Base-by-base conservation (phyloP, 2,888 invertebrate genomes). In the Griposia aprilina region DNA sequence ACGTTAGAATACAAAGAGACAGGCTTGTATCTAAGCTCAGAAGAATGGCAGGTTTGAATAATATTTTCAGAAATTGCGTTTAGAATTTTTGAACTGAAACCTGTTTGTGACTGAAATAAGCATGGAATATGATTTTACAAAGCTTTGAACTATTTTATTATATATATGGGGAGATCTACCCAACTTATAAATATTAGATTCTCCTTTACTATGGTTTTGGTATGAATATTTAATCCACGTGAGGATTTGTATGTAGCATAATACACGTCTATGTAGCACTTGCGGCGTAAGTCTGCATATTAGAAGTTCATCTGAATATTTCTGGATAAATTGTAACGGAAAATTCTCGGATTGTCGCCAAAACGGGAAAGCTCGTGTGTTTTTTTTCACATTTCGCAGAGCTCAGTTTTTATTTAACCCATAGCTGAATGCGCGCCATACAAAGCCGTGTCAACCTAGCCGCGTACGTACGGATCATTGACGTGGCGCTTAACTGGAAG, bases 361-460 rank as follows among this genome's bases (percentile, higher is more conserved):
- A 88, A 90, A 90, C 86, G 84, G 77, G 82, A 77, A 82, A 83
- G 82, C 87, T 87, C 85, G 74, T 84, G 85, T 89, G 89, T 80
- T 81, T 85, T 93, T 93, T 66, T 91, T 93, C 90, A 91, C 91
- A 90, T 93, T 92, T 91, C 80, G 88, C 88, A 84, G 87, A 88
- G 90, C 90, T 82, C 88, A 87, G 93, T 94, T 94, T 94, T 95
- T 95, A 94, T 94, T 94, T 93, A 93, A 92, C 92, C 91, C 91
- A 90, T 91, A 90, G 93, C 93, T 93, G 93, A 94, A 94, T 94
- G 91, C 92, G 90, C 91, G 90, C 90, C 90, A 92, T 92, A 94
- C 94, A 94, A 94, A 95, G 92, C 92, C 92, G 90, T 93, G 94
- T 93, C 94, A 94, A 93, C 92, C 90, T 88, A 91, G 88, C 86